Percentiles rank a stretch among this genome's conserved stretches.
Evolutionary conservation across 1,140 invertebrate genomes (phyloP).

Genomic region (Berghia stephanieae): DNA sequence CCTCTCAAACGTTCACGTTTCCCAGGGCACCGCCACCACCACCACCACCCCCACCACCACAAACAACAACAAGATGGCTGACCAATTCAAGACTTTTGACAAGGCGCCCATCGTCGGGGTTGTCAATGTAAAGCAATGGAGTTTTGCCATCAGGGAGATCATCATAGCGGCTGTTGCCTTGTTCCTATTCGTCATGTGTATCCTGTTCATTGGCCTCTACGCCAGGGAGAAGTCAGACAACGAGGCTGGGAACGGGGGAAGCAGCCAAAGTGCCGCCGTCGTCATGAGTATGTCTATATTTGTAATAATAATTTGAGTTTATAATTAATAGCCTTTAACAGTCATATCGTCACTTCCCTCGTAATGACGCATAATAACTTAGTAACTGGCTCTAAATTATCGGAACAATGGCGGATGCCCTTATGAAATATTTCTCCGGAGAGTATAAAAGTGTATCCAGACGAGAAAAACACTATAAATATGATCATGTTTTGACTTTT

Average conservation of each 20-base stretch:
- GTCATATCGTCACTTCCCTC: too few relatives aligned
- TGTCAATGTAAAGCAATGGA: slow-evolving; percentile 18
- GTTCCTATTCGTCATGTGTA: slow-evolving; percentile 22
- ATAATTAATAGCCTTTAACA: too few relatives aligned
- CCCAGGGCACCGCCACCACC: too few relatives aligned
- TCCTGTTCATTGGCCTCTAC: slow-evolving; percentile 34
- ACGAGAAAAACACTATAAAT: too few relatives aligned
- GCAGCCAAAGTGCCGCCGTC: not conserved
- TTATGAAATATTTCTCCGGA: too few relatives aligned
- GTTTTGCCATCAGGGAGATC: slow-evolving; percentile 32
- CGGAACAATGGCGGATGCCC: not conserved
- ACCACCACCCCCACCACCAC: too few relatives aligned
- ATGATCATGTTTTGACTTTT: too few relatives aligned
- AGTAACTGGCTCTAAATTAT: not conserved
- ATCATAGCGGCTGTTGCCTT: not conserved
- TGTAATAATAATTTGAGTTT: not conserved
- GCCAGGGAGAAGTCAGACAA: slow-evolving; percentile 11
- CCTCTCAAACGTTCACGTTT: too few relatives aligned
- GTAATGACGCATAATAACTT: not conserved
- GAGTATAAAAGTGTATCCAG: too few relatives aligned
- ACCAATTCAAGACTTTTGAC: slow-evolving; percentile 37
- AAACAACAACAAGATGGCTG: slow-evolving; percentile 30
- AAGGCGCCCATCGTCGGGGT: slow-evolving; percentile 29
- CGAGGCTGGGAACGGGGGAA: not conserved
- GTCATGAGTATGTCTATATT: not conserved